Evolutionary conservation across 2,797 vertebrate species (phyloP), one percentile per base, ranked within the genome.

Genomic region (Pogonophryne albipinna): DNA sequence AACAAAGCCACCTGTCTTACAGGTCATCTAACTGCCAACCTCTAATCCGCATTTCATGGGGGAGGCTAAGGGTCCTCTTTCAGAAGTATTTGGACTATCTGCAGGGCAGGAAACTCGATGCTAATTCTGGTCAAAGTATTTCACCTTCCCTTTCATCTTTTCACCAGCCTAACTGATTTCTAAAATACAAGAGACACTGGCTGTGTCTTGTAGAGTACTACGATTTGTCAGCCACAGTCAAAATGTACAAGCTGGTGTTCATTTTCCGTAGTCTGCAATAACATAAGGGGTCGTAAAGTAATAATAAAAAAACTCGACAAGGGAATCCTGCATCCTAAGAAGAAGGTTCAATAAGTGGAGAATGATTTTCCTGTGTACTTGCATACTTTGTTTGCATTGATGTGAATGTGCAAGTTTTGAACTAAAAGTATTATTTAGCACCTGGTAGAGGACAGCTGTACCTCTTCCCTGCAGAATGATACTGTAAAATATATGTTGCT

Each of bases 301-400:
- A 71, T 3, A 16, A 5, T 10, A 61, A 27, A 56, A 55, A 15
- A 44, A 5, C 34, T 38, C 34, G 9, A 38, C 34, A 9, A 65
- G 60, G 38, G 42, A 70, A 69, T 58, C 66, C 51, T 53, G 66
- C 45, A 47, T 64, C 61, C 50, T 23, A 41, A 56, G 58, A 50
- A 66, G 74, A 82, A 13, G 52, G 55, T 64, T 83, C 4, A 50
- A 55, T 51, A 50, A 68, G 67, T 66, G 69, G 51, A 74, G 46
- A 76, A 71, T 44, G 89, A 91, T 86, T 80, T 79, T 79, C 86
- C 79, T 81, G 74, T 60, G 64, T 85, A 76, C 73, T 91, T 92
- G 90, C 90, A 92, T 90, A 90, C 86, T 65, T 80, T 71, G 75
- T 85, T 91, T 92, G 91, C 89, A 92, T 92, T 87, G 89, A 84